Evolutionary conservation across 2,113 vertebrate species (phyloP).

Genomic region (Chloroceryle aenea): DNA sequence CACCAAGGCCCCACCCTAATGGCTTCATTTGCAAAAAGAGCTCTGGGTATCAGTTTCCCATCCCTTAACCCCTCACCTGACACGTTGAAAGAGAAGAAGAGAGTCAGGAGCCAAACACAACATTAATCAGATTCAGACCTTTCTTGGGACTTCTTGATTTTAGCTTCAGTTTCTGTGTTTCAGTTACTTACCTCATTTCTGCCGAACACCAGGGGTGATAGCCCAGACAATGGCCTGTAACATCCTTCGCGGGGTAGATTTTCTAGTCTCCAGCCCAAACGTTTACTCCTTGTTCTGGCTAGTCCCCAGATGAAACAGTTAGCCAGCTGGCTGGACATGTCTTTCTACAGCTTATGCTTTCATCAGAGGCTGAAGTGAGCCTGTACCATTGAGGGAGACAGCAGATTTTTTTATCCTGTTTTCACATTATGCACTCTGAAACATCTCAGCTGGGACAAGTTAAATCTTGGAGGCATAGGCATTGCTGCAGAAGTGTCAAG

Average conservation of each 20-base stretch:
- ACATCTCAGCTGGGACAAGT: conserved; percentile 26
- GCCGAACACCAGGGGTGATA: background rate
- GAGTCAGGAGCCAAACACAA: conserved; percentile 10
- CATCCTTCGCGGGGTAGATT: background rate
- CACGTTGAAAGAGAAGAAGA: background rate
- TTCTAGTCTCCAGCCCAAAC: background rate
- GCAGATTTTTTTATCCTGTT: background rate
- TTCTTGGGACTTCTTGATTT: conserved; percentile 12
- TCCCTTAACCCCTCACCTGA: background rate
- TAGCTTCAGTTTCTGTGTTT: background rate
- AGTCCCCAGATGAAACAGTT: background rate
- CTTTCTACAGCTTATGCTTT: background rate
- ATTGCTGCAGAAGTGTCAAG: conserved; percentile 19
- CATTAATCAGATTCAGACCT: conserved; percentile 17
- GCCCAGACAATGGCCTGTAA: background rate
- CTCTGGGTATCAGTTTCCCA: background rate
- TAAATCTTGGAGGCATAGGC: background rate
- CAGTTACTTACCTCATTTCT: conserved; percentile 40
- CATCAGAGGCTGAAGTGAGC: background rate
- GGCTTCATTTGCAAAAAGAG: background rate
- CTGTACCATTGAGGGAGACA: background rate
- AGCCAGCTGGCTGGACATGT: conserved; percentile 11
- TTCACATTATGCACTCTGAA: background rate
- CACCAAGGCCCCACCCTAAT: background rate
- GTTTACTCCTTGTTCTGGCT: background rate